A percentile compares a stretch with the other conserved stretches of the same genome.
phyloP scores from a whole-genome alignment of 2,113 vertebrate genomes.

The Myrmecobius fasciatus region DNA sequence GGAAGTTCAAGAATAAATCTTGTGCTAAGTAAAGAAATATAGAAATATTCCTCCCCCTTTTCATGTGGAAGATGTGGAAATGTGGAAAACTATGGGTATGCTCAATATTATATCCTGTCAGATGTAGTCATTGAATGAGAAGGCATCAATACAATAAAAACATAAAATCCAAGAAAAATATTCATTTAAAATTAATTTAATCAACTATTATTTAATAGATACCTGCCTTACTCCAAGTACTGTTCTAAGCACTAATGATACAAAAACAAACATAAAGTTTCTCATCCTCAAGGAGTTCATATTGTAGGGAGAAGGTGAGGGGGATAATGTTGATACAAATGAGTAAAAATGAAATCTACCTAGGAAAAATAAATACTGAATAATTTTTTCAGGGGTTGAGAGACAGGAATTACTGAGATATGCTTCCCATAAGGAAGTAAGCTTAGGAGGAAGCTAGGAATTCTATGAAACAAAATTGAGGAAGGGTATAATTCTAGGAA shows the following conservation, averaged over 20 bases:
- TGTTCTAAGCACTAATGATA: background rate
- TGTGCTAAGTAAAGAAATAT: too few relatives aligned
- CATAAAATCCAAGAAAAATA: background rate
- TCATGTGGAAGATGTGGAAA: background rate
- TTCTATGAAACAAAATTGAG: background rate
- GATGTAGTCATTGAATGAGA: background rate
- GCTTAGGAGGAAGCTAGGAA: background rate
- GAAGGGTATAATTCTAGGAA: background rate
- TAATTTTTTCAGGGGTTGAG: background rate
- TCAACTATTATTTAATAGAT: background rate
- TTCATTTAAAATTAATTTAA: background rate
- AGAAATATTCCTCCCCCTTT: background rate
- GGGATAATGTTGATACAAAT: background rate
- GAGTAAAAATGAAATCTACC: background rate
- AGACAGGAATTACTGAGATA: background rate
- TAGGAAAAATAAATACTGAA: background rate
- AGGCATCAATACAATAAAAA: background rate
- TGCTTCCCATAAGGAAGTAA: background rate
- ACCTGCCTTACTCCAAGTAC: background rate
- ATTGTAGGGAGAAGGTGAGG: background rate
- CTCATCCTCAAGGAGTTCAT: background rate
- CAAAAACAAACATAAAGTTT: background rate
- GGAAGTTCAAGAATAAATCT: background rate
- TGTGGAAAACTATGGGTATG: background rate
- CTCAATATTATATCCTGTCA: background rate